Percentiles rank a stretch among this genome's conserved stretches.
phyloP scores from a whole-genome alignment of 2,888 invertebrate species.

The Leucophenga montana region DNA sequence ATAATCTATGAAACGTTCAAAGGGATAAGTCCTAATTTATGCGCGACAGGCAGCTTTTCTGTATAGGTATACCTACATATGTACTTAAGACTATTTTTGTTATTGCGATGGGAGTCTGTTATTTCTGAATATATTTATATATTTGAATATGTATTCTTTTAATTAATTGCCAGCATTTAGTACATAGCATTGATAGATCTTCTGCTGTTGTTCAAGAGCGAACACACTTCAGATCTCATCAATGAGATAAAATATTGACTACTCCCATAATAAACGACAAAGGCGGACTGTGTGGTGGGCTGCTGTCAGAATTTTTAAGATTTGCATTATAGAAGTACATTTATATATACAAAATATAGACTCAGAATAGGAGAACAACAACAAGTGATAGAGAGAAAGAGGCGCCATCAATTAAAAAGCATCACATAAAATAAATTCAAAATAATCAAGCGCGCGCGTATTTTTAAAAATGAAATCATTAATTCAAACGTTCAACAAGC shows the following conservation, averaged over 20 bases:
- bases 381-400: constrained; percentile 40
- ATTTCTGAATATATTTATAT: not conserved
- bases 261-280: not conserved
- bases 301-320: not conserved
- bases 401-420: constrained; percentile 59
- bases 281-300: constrained; percentile 3
- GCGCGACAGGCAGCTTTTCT: not conserved
- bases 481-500: constrained; percentile 30
- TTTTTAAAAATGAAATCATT: constrained; percentile 56
- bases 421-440: constrained; percentile 40
- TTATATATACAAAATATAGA: no score
- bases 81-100: not conserved
- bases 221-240: constrained; percentile 22
- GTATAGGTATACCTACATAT: no score
- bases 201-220: constrained; percentile 15
- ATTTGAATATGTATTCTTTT: constrained; percentile 12
- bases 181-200: not conserved
- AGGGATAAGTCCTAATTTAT: not conserved
- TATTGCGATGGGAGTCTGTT: not conserved
- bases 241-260: constrained; percentile 19
- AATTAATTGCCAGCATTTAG: constrained; percentile 21
- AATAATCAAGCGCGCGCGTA: constrained; percentile 42
- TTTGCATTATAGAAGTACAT: constrained; percentile 5
- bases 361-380: constrained; percentile 1
- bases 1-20: not conserved